A percentile compares a stretch with the other conserved stretches of the same genome.
Evolutionary conservation across 2,113 vertebrate species (phyloP).

Genomic region (Ochotona curzoniae): DNA sequence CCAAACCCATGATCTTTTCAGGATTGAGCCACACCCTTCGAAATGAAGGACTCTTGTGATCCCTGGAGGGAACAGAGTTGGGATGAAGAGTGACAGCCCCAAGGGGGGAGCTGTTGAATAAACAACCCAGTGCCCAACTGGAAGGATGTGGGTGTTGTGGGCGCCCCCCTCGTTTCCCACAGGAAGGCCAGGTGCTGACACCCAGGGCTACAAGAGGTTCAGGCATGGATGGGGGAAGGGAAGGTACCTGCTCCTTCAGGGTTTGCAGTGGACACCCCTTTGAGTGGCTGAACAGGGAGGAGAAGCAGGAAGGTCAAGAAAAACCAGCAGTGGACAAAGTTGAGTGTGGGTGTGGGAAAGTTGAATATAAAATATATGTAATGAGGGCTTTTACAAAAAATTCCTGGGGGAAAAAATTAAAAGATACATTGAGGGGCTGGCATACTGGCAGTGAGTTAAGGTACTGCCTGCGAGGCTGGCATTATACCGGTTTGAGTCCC

Average conservation of each 20-base stretch:
- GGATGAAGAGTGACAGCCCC: neutral
- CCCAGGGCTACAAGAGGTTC: neutral
- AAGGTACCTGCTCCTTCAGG: neutral
- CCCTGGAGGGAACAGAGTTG: neutral
- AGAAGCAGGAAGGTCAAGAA: neutral
- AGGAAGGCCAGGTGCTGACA: neutral
- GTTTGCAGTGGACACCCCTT: neutral
- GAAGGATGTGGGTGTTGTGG: fast-evolving
- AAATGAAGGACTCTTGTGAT: fast-evolving
- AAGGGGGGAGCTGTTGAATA: too few species aligned
- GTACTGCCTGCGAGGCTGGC: too few species aligned
- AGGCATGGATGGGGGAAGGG: neutral
- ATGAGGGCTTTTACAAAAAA: too few species aligned
- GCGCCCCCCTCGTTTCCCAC: neutral
- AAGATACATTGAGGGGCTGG: too few species aligned
- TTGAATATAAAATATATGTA: neutral
- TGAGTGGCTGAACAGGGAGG: neutral
- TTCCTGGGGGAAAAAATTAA: too few species aligned
- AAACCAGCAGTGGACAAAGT: neutral
- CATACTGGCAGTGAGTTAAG: too few species aligned
- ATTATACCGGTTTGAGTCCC: too few species aligned
- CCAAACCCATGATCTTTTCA: neutral
- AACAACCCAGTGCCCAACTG: neutral
- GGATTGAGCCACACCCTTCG: neutral
- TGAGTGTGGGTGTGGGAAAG: neutral